phyloP scores from a whole-genome alignment of 30 jellyfish, hydroid and myxozoan species.

The Mastigias papua region DNA sequence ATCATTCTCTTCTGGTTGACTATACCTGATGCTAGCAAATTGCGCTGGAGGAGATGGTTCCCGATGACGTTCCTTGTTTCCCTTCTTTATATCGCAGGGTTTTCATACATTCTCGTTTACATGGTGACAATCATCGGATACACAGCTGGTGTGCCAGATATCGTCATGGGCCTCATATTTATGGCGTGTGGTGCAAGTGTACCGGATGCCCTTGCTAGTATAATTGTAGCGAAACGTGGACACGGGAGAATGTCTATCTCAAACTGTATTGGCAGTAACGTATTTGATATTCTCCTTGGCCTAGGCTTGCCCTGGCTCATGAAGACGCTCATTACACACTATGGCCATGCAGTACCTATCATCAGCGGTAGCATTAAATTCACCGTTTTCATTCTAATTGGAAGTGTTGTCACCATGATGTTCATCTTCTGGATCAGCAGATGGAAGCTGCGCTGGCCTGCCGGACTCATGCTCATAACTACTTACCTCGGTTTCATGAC shows the following conservation, averaged over 20 bases:
- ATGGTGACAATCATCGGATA: constrained; percentile 94
- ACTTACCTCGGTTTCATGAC: constrained; percentile 76
- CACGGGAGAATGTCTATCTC: constrained; percentile 96
- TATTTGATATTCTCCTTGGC: constrained; percentile 94
- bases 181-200: constrained; percentile 97
- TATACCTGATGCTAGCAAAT: constrained; percentile 85
- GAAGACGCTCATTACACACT: constrained; percentile 80
- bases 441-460: constrained; percentile 80
- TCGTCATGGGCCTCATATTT: constrained; percentile 93
- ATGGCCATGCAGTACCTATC: constrained; percentile 83
- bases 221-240: constrained; percentile 95
- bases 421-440: constrained; percentile 72
- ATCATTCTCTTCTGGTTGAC: constrained; percentile 83
- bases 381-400: constrained; percentile 80
- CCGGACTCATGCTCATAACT: constrained; percentile 73
- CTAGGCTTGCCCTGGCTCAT: constrained; percentile 98
- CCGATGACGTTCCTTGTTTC: constrained; percentile 86
- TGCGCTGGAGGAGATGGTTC: constrained; percentile 65
- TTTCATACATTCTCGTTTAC: constrained; percentile 94
- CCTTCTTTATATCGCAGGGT: constrained; percentile 83
- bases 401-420: constrained; percentile 83
- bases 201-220: constrained; percentile 98
- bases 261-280: constrained; percentile 96
- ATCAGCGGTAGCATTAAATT: constrained; percentile 83
- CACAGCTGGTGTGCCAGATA: constrained; percentile 90